Conservation (phyloP, 2,113 vertebrate species). For the Cyprinodon tularosa region DNA sequence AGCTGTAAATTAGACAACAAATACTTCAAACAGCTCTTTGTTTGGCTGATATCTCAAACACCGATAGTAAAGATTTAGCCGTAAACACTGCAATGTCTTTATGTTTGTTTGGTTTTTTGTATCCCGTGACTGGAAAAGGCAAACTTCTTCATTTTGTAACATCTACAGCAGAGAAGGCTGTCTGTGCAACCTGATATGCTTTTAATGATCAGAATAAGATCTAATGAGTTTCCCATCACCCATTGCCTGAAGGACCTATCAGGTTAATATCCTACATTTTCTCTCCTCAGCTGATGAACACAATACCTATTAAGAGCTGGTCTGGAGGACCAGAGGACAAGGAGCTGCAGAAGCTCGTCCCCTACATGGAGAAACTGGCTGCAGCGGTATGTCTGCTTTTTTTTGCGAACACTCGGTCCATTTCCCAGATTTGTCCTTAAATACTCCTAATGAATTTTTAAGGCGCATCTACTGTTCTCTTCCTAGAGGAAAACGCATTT, state of each 20-base stretch:
- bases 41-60: too few relatives aligned
- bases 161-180: not conserved
- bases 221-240: not conserved
- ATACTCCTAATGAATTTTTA: not conserved
- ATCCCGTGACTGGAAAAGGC: not conserved
- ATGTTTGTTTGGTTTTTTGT: not conserved
- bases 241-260: too few relatives aligned
- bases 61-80: too few relatives aligned
- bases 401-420: not conserved
- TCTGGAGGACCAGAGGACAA: constrained; percentile 72
- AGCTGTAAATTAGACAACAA: too few relatives aligned
- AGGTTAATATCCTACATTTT: not conserved
- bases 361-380: constrained; percentile 77
- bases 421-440: not conserved
- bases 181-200: too few relatives aligned
- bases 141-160: not conserved
- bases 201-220: too few relatives aligned
- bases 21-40: too few relatives aligned
- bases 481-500: not conserved
- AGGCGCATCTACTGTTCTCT: not conserved
- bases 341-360: constrained; percentile 79
- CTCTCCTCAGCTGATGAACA: constrained; percentile 81
- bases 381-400: constrained; percentile 66
- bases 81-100: too few relatives aligned
- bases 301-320: constrained; percentile 81